Evolutionary conservation across 2,113 vertebrate species (phyloP).

Genomic region (Sialia sialis): DNA sequence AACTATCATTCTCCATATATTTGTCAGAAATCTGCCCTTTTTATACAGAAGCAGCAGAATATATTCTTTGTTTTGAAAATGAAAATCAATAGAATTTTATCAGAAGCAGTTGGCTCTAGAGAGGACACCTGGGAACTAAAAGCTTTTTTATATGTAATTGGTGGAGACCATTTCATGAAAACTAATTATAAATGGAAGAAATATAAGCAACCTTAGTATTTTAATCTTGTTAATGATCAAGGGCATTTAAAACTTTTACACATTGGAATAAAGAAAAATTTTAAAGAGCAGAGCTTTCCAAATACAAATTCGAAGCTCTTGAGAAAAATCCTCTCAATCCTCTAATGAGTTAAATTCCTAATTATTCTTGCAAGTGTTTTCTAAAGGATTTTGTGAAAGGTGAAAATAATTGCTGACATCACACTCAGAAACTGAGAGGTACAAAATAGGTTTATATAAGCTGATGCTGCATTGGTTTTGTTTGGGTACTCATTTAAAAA

Average conservation of each 20-base stretch:
- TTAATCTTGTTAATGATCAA: background rate
- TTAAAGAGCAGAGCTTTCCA: background rate
- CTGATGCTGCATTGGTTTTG: background rate
- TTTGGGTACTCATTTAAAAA: background rate
- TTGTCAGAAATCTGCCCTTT: background rate
- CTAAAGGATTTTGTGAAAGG: background rate
- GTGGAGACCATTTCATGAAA: background rate
- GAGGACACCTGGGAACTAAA: background rate
- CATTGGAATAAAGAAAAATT: background rate
- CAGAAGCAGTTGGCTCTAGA: background rate
- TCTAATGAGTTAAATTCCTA: background rate
- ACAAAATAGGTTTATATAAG: background rate
- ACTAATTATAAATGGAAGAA: background rate
- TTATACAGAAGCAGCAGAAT: background rate
- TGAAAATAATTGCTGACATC: background rate
- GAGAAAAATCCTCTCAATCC: background rate
- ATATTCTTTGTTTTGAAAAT: background rate
- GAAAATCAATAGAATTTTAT: background rate
- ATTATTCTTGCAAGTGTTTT: background rate
- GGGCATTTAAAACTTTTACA: background rate
- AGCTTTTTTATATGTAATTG: background rate
- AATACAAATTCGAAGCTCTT: background rate
- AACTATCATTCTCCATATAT: background rate
- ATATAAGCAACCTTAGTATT: background rate
- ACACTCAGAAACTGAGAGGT: background rate